Evolutionary conservation across 2,113 vertebrate species (phyloP), one percentile per base, ranked within the genome.

Genomic region (Corydoras maculifer): DNA sequence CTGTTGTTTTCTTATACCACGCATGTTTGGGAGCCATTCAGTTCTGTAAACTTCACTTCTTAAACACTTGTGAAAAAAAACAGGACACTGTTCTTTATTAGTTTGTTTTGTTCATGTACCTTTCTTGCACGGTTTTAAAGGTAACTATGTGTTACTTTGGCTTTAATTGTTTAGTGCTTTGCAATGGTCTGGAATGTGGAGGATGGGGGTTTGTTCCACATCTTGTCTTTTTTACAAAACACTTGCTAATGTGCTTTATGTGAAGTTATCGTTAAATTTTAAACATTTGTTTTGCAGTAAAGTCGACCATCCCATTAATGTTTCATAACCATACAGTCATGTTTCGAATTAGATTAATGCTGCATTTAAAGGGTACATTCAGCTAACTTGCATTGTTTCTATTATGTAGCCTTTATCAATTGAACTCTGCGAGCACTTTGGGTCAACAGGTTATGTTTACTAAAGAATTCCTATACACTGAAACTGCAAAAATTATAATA

Each of bases 1-100:
- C 32, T 54, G 59, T 65, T 70, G 72, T 59, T 72, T 59, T 31
- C 66, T 43, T 68, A 60, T 60, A 48, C 32, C 18, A 51, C 32
- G 29, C 62, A 58, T 62, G 62, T 15, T 73, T 58, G 35, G 30
- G 29, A 59, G 48, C 1, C 3, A 51, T 58, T 62, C 29, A 6
- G 14, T 58, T 54, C 65, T 72, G 50, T 63, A 32, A 59, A 55
- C 70, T 72, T 72, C 10, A 31, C 12, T 48, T 72, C 5, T 31
- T 50, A 58, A 49, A 30, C 18, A 25, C 18, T 25, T 25, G 18
- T 25, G 18, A 25, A 25, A 25, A 25, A 25, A 25, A 25, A 25
- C 18, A 25, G 18, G 2, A 25, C 18, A 25, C 1, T 25, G 18
- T 25, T 25, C 18, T 25, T 25, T 25, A 25, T 25, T 25, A 25